Evolutionary conservation across 2,113 vertebrate species (phyloP).

Genomic region (Craseonycteris thonglongyai): DNA sequence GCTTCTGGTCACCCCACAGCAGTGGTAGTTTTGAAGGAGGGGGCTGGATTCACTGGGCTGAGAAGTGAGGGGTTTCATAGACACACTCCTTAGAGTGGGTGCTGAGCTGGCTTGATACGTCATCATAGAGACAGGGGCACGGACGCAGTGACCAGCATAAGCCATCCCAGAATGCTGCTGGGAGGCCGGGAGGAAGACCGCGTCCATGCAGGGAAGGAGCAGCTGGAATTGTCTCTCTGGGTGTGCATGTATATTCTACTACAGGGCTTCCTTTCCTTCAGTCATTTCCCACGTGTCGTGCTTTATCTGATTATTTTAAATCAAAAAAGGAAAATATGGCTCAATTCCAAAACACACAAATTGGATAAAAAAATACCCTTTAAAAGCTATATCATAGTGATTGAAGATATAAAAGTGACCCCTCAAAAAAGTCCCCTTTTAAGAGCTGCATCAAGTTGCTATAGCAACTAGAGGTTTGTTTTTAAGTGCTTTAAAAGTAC

Average conservation of each 20-base stretch:
- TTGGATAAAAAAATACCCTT: constrained; percentile 69
- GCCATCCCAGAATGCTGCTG: background rate
- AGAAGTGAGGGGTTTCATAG: background rate
- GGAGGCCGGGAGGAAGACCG: background rate
- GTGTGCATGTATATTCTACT: background rate
- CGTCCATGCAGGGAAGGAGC: background rate
- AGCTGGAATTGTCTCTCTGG: background rate
- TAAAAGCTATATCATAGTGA: constrained; percentile 71
- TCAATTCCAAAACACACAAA: constrained; percentile 55
- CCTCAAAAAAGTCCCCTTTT: constrained; percentile 59
- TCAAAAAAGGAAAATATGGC: constrained; percentile 62
- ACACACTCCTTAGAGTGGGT: background rate
- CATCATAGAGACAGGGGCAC: background rate
- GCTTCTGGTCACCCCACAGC: background rate
- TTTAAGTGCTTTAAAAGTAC: constrained; percentile 66
- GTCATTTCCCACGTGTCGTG: constrained; percentile 60
- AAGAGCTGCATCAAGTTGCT: constrained; percentile 70
- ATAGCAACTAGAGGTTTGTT: constrained; percentile 66
- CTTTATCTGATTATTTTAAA: constrained; percentile 60
- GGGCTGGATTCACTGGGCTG: background rate
- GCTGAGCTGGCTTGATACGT: background rate
- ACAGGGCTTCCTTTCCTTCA: constrained; percentile 41
- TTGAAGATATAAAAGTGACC: constrained; percentile 71
- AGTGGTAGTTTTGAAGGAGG: background rate
- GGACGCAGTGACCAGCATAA: background rate